phyloP scores from a whole-genome alignment of 2,888 invertebrate genomes.

The Hydrotaea cyrtoneurina region DNA sequence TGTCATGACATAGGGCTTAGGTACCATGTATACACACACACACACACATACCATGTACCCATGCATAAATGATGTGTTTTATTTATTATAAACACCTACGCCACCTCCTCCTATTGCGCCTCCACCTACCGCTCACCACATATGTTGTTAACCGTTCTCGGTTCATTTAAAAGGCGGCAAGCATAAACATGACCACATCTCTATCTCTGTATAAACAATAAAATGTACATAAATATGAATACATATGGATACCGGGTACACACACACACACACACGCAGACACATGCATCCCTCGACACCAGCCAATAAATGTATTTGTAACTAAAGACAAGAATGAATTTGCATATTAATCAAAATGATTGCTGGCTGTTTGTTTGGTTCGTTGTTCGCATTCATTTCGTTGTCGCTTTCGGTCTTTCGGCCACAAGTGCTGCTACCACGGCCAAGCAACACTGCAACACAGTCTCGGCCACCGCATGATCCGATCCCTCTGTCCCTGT shows the following conservation, averaged over 20 bases:
- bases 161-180: too few relatives aligned
- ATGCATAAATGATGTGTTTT: conserved; percentile 26
- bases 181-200: neutral
- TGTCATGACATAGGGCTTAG: neutral
- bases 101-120: conserved; percentile 17
- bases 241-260: neutral
- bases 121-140: neutral
- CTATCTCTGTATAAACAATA: too few relatives aligned
- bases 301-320: neutral
- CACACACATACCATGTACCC: neutral
- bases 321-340: neutral
- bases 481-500: neutral
- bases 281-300: too few relatives aligned
- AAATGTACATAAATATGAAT: neutral
- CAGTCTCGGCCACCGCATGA: neutral
- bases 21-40: neutral
- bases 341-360: conserved; percentile 31
- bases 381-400: neutral
- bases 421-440: neutral
- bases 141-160: too few relatives aligned
- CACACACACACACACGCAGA: too few relatives aligned
- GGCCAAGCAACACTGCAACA: neutral
- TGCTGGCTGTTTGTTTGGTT: neutral
- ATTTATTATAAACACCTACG: conserved; percentile 33
- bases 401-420: neutral